Conservation (phyloP, 2,888 invertebrate genomes). For the Electrophaes corylata region DNA sequence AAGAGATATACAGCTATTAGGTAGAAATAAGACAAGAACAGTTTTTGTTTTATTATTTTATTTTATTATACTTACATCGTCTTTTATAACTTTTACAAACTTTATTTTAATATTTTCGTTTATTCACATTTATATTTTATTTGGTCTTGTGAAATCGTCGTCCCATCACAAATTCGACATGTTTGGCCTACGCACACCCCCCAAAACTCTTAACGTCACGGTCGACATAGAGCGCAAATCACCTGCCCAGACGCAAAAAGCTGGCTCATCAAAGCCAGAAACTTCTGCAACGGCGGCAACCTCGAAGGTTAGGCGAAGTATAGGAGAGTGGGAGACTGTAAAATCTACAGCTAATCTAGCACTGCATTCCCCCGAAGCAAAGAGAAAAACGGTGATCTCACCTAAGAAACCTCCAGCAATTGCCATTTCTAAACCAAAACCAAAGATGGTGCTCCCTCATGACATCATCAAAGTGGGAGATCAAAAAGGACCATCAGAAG, state of each 20-base stretch:
- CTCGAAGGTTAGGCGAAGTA: not conserved
- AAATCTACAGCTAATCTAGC: not conserved
- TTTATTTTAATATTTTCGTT: not conserved
- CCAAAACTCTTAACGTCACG: too few species aligned
- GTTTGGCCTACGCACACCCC: not conserved
- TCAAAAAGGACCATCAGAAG: not conserved
- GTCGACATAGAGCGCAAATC: not conserved
- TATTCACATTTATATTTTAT: too few species aligned
- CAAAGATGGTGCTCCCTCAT: not conserved
- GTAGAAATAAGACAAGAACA: not conserved
- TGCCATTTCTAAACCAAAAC: not conserved
- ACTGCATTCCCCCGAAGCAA: not conserved
- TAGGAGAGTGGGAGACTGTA: not conserved
- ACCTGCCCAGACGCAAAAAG: not conserved
- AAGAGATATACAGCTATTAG: too few species aligned
- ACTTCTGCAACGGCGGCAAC: not conserved
- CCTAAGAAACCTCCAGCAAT: not conserved
- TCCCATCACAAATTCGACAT: not conserved
- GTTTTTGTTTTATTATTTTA: not conserved
- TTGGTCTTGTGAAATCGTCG: not conserved
- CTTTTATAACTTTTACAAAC: not conserved
- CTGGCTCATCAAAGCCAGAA: not conserved
- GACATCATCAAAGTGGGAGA: not conserved
- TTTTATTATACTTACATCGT: not conserved
- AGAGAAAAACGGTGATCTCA: not conserved